phyloP scores from a whole-genome alignment of 2,113 vertebrate genomes.

The Salminus brasiliensis region DNA sequence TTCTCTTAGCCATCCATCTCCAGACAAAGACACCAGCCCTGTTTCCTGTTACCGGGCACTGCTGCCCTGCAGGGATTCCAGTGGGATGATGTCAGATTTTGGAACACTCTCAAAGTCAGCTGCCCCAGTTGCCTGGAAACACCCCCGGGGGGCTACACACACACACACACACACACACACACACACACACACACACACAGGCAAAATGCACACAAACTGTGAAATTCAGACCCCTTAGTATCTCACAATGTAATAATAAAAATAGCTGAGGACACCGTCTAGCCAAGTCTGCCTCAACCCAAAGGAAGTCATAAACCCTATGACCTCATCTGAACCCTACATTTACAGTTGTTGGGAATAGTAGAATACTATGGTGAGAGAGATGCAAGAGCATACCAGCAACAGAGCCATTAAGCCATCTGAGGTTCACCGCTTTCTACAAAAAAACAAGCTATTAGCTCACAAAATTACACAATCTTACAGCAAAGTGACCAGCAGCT shows the following conservation, averaged over 20 bases:
- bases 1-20: slow-evolving; percentile 32
- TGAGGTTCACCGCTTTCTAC: neutral
- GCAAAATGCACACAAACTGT: neutral
- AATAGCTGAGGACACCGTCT: neutral
- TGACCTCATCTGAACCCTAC: slow-evolving; percentile 11
- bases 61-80: slow-evolving; percentile 52
- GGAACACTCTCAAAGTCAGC: slow-evolving; percentile 60
- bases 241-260: neutral
- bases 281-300: neutral
- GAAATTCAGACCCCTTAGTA: neutral
- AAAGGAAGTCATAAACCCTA: neutral
- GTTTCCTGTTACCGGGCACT: slow-evolving; percentile 42
- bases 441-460: neutral
- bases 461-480: no score
- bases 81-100: slow-evolving; percentile 69
- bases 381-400: neutral
- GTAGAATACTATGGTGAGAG: no score
- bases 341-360: neutral
- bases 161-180: no score
- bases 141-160: slow-evolving; percentile 30
- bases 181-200: slow-evolving; percentile 15
- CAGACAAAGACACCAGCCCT: slow-evolving; percentile 52
- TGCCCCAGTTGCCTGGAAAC: slow-evolving; percentile 66
- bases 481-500: neutral
- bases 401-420: neutral